Evolutionary conservation across 1,140 invertebrate genomes (phyloP), one percentile per base, ranked within the genome.

Genomic region (Aphelenchoides avenae): DNA sequence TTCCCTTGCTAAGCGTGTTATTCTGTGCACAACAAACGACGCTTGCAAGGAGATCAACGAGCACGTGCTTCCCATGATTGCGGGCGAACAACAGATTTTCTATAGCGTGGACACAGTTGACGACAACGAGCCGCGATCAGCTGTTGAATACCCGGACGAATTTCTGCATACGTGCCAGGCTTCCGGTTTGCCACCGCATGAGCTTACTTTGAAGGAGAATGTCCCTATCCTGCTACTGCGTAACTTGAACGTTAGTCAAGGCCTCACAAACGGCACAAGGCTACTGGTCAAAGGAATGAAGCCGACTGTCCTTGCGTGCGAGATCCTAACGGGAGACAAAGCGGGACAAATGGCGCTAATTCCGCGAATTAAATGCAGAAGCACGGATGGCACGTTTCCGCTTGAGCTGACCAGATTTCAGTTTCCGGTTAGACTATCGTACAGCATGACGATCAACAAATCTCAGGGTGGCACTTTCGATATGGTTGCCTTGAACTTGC

Each of bases 391-490:
- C 18, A 18, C 39, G 27, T 57, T 64, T 33, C 24, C 29, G 6
- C 27, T 57, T 31, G 3, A 11, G 9, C 66, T 65, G 9, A 36
- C 13, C 24, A 50, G 81, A 46, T 30, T 79, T 0, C 81, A 84
- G 61, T 83, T 84, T 78, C 80, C 81, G 20, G 33, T 84, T 1
- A 65, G 73, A 53, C 49, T 79, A 4, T 68, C 73, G 2, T 84
- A 83, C 73, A 78, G 80, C 20, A 81, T 83, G 72, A 80, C 81
- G 0, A 82, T 84, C 11, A 83, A 84, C 66, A 83, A 83, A 73
- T 58, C 79, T 5, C 82, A 84, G 72, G 80, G 82, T 15, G 80
- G 83, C 68, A 67, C 78, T 11, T 55, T 79, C 3, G 34, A 70
- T 61, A 54, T 61, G 54, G 58, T 69, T 59, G 78, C 60, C 63